phyloP scores from a whole-genome alignment of 2,797 vertebrate genomes.

The Synanceia verrucosa region DNA sequence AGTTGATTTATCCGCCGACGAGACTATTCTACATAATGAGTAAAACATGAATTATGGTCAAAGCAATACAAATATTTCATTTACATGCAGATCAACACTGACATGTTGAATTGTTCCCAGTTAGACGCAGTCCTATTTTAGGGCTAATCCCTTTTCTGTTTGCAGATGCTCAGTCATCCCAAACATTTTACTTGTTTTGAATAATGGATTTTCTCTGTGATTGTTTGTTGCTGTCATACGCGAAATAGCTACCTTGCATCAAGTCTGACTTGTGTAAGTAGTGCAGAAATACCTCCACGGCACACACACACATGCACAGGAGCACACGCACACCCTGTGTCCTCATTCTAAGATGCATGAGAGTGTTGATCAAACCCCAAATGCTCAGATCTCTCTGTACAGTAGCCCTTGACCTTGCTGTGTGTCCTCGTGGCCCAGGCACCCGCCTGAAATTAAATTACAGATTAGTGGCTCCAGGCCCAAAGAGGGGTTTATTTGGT shows the following conservation, averaged over 20 bases:
- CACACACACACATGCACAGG: not conserved
- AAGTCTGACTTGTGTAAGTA: constrained; percentile 49
- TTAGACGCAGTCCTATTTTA: constrained; percentile 64
- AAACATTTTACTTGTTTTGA: constrained; percentile 74
- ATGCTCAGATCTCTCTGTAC: constrained; percentile 64
- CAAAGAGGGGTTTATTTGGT: constrained; percentile 76
- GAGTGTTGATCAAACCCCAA: constrained; percentile 74
- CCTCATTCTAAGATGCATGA: constrained; percentile 63
- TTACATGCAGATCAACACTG: constrained; percentile 74
- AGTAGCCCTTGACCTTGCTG: constrained; percentile 75
- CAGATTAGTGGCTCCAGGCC: constrained; percentile 77
- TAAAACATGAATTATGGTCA: constrained; percentile 71
- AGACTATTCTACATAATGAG: constrained; percentile 70
- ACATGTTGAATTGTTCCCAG: constrained; percentile 69
- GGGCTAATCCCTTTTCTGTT: constrained; percentile 72
- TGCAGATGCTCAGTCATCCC: constrained; percentile 75
- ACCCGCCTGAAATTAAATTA: constrained; percentile 81
- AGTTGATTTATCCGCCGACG: constrained; percentile 63
- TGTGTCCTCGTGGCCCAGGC: constrained; percentile 72
- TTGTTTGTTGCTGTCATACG: constrained; percentile 71
- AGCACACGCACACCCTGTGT: constrained; percentile 24
- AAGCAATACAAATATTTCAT: constrained; percentile 74
- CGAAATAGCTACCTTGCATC: constrained; percentile 66
- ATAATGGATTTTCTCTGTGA: constrained; percentile 74
- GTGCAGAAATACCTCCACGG: constrained; percentile 26